These are phyloP conservation scores for Tychaedon coryphoeus DNA, from an alignment of 2,113 vertebrate genomes.

Conservation along the genomic window DNA sequence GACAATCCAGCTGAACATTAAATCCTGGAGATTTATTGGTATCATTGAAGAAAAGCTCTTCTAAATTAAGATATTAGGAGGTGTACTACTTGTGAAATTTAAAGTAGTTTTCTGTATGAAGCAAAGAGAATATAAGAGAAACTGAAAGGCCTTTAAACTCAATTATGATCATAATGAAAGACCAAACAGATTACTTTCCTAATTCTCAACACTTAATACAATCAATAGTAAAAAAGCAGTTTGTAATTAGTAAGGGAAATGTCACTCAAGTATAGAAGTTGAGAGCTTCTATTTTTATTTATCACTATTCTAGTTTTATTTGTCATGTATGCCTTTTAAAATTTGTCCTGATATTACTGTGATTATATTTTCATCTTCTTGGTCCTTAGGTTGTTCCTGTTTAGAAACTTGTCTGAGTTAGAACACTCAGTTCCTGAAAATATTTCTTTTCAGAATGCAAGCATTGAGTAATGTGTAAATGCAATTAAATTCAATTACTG, in stretches of 20 bases:
- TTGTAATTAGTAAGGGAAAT: conserved; percentile 34
- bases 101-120: conserved; percentile 13
- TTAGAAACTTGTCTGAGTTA: conserved; percentile 11
- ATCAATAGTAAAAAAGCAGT: conserved; percentile 30
- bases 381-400: conserved; percentile 14
- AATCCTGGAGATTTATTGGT: conserved; percentile 30
- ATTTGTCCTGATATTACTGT: conserved; percentile 13
- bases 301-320: neutral
- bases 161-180: conserved; percentile 24
- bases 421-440: conserved; percentile 21
- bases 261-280: neutral
- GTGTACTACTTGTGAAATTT: conserved; percentile 9
- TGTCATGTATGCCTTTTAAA: conserved; percentile 13
- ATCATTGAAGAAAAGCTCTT: conserved; percentile 27
- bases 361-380: conserved; percentile 9
- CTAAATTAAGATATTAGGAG: conserved; percentile 52
- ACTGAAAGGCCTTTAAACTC: conserved; percentile 4
- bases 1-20: conserved; percentile 3
- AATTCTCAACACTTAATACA: conserved; percentile 49
- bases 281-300: conserved; percentile 31
- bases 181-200: conserved; percentile 27
- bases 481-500: conserved; percentile 34
- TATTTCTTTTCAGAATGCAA: conserved; percentile 24
- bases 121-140: neutral
- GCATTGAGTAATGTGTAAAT: conserved; percentile 34